Base-by-base conservation (phyloP, 2,113 vertebrate genomes). In the Alligator mississippiensis region DNA sequence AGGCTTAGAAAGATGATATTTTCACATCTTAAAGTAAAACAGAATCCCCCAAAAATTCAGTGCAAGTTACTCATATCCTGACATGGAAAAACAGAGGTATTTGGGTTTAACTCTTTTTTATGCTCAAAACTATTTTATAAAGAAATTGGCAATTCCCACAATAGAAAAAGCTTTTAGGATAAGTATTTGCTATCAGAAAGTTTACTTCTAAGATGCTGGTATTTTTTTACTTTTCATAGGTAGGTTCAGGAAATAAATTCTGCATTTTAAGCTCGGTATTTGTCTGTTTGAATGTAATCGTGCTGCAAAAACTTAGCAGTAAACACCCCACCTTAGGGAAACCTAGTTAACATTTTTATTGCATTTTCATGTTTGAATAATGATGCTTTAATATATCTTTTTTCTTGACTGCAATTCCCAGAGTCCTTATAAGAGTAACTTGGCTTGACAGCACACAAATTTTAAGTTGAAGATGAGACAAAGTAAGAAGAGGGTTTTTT, bases 351-450 rank as follows among this genome's bases (percentile, higher is more conserved):
- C 83, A 68, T 95, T 97, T 97, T 94, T 82, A 89, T 95, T 96
- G 90, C 88, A 86, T 96, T 96, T 97, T 97, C 95, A 89, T 92
- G 80, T 96, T 97, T 97, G 96, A 97, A 95, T 97, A 97, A 97
- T 91, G 91, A 95, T 96, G 78, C 68, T 96, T 97, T 96, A 95
- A 95, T 96, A 83, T 95, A 74, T 95, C 88, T 96, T 96, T 95
- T 66, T 96, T 91, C 92, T 96, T 95, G 92, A 88, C 79, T 93
- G 70, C 91, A 96, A 95, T 96, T 97, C 90, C 75, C 72, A 38
- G 60, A 95, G 68, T 95, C 66, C 85, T 94, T 97, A 34, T 89
- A 89, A 94, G 84, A 94, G 77, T 93, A 96, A 95, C 84, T 93
- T 96, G 89, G 83, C 85, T 95, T 96, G 88, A 94, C 96, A 96